Conservation (phyloP, 1,140 invertebrate species). For the Halictus rubicundus region DNA sequence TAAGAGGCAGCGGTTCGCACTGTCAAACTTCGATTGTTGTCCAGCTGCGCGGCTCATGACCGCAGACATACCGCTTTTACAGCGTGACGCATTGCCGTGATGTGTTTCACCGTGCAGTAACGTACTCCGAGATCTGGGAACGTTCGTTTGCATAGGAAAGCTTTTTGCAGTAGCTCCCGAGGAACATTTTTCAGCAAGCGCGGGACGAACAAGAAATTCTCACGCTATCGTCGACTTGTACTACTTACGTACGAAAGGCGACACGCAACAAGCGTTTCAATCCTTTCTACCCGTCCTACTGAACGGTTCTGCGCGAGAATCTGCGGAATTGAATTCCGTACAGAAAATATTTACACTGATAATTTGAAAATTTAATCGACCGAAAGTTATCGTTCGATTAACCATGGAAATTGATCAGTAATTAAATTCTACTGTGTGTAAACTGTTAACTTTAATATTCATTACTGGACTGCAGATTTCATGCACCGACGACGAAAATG, state of each 20-base stretch:
- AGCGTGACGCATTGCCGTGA: neutral
- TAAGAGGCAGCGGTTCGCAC: neutral
- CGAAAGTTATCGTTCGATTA: too few species aligned
- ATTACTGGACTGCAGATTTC: too few species aligned
- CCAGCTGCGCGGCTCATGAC: conserved; percentile 1
- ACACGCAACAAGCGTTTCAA: neutral
- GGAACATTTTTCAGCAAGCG: neutral
- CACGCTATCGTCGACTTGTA: neutral
- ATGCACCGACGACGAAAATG: too few species aligned
- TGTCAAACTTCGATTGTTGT: neutral
- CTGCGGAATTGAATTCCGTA: too few species aligned
- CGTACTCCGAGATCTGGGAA: neutral
- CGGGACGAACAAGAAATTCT: neutral
- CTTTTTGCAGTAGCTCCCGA: neutral
- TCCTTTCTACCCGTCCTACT: too few species aligned
- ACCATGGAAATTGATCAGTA: too few species aligned
- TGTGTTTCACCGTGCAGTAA: neutral
- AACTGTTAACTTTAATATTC: too few species aligned
- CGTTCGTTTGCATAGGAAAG: neutral
- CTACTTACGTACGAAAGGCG: neutral
- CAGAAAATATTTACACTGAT: too few species aligned
- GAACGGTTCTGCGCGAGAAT: too few species aligned
- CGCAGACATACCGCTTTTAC: neutral
- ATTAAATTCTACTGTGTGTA: too few species aligned
- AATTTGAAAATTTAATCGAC: too few species aligned